Base-by-base conservation (phyloP, 2,888 invertebrate genomes). In the Hypsopygia costalis region DNA sequence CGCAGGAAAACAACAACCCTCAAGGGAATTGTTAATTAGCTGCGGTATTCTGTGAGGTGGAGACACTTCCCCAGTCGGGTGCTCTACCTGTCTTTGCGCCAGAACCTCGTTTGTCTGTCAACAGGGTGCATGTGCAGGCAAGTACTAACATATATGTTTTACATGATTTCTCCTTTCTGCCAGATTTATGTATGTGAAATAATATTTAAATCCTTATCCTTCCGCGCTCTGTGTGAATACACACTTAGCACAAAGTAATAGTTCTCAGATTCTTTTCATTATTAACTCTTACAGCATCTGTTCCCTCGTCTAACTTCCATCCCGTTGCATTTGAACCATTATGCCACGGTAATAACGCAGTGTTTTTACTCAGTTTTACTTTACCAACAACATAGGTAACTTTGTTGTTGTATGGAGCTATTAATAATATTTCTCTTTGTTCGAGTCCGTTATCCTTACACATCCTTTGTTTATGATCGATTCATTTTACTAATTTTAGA, bases 211-310 rank as follows among this genome's bases (percentile, higher is more conserved):
- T n/a, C n/a, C n/a, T n/a, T n/a, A n/a, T n/a, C n/a, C n/a, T n/a
- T n/a, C n/a, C n/a, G n/a, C n/a, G n/a, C n/a, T n/a, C n/a, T 36
- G 43, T 38, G 34, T 36, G 31, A 31, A 37, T 35, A 11, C 25
- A 28, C 22, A 28, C 39, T 27, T 33, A 54, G 47, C 52, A 47
- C 45, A 44, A 45, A 50, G 55, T 55, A 49, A 49, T 36, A 54
- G 58, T 52, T 68, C 60, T 58, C 52, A 67, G 67, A 70, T 71
- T 74, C 70, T 75, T 76, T 75, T 75, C 74, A 70, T 76, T 75
- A 74, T 68, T 64, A 67, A 64, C 66, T 56, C 55, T 64, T 55
- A 62, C 53, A 36, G 58, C 56, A 49, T 48, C 41, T 6, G 9
- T 48, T 39, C 45, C 40, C 49, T 34, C 36, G 36, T 37, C 35